Percentiles rank a stretch among this genome's conserved stretches.
Conservation (phyloP, 2,888 invertebrate genomes). For the Monoplex corrugatus region DNA sequence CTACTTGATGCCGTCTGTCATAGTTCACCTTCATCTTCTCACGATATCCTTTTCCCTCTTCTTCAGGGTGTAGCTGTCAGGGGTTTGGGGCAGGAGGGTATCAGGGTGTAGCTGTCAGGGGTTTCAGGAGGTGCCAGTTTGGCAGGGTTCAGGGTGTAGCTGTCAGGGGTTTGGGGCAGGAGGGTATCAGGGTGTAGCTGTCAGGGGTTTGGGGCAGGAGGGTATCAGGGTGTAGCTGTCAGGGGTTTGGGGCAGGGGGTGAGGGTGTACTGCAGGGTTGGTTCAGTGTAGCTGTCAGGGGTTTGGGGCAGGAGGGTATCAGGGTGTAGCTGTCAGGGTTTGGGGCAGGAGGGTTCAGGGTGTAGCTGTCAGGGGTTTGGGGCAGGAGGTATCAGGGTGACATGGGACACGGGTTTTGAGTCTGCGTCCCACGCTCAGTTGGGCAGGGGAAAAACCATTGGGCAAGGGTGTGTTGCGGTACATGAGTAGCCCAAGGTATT, state of each 20-base stretch:
- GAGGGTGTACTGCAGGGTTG: too few species aligned
- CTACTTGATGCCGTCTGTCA: not conserved
- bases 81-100: not conserved
- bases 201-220: not conserved
- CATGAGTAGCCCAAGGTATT: not conserved
- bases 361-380: not conserved
- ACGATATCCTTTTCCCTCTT: not conserved
- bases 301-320: not conserved
- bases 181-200: not conserved
- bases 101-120: not conserved
- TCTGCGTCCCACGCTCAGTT: not conserved
- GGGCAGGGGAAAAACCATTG: slow-evolving; percentile 24
- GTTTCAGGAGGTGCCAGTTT: too few species aligned
- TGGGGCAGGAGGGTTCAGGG: not conserved
- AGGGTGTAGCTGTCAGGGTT: not conserved
- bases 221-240: not conserved
- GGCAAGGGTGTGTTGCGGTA: slow-evolving; percentile 1
- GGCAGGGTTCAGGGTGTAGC: not conserved
- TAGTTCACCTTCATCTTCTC: not conserved
- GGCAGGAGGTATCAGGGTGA: not conserved
- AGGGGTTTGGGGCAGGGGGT: not conserved
- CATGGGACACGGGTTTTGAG: not conserved
- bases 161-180: not conserved
- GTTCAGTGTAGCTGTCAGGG: not conserved
- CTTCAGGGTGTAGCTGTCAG: not conserved